Evolutionary conservation across 30 jellyfish, hydroid and myxozoan genomes (phyloP).

Genomic region (Pelagia noctiluca): DNA sequence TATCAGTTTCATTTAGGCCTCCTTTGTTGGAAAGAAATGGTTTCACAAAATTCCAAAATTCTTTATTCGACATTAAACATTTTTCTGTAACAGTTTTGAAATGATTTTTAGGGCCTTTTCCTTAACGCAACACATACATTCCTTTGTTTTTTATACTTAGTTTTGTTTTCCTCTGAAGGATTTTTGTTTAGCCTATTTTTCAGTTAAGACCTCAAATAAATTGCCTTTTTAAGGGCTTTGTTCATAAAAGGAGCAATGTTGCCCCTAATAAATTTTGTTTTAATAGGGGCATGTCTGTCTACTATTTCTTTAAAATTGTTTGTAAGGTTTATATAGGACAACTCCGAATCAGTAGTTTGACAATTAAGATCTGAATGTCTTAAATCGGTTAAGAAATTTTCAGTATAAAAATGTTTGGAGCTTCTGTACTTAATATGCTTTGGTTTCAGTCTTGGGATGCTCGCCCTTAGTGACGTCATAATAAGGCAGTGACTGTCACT

Average conservation of each 20-base stretch:
- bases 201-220: background rate
- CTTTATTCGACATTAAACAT: background rate
- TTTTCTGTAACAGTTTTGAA: background rate
- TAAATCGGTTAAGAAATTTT: background rate
- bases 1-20: background rate
- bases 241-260: background rate
- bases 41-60: background rate
- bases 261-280: background rate
- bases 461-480: background rate
- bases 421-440: background rate
- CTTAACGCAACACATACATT: background rate
- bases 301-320: no score
- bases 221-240: background rate
- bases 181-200: no score
- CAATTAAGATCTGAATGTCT: background rate
- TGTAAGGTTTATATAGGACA: no score
- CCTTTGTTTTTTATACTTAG: background rate
- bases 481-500: background rate
- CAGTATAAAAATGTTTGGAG: background rate
- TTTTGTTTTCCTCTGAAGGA: background rate
- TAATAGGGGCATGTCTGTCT: background rate
- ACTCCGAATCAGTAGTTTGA: no score
- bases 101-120: no score
- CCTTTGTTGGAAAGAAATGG: background rate
- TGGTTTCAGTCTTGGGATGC: background rate